A percentile compares a stretch with the other conserved stretches of the same genome.
Conservation (phyloP, 2,113 vertebrate species). For the Galbula dea region DNA sequence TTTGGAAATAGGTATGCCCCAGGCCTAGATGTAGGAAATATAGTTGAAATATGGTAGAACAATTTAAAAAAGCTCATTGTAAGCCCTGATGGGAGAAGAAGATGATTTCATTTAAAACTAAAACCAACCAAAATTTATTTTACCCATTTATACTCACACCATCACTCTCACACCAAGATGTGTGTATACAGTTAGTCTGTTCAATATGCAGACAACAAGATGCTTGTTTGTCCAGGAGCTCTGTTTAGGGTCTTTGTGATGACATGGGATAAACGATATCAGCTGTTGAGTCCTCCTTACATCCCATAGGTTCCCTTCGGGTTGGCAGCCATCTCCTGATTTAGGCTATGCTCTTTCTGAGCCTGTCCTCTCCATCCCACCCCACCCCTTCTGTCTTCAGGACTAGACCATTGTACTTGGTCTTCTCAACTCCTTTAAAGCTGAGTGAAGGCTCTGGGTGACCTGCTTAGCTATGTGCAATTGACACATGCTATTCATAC, state of each 20-base stretch:
- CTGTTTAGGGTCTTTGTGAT: background rate
- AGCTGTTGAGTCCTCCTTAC: background rate
- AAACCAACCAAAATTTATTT: background rate
- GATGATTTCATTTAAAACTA: background rate
- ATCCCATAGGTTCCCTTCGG: background rate
- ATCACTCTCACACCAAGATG: background rate
- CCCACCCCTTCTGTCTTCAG: background rate
- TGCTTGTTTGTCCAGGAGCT: background rate
- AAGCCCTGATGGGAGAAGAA: background rate
- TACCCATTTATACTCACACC: background rate
- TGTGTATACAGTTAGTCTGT: background rate
- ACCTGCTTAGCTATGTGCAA: background rate
- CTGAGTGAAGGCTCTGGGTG: background rate
- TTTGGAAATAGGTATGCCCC: background rate
- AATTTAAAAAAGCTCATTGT: background rate
- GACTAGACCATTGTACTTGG: background rate
- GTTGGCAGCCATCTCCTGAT: background rate
- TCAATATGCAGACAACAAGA: background rate
- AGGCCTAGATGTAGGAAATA: background rate
- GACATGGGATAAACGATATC: background rate
- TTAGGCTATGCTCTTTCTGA: background rate
- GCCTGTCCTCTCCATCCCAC: background rate
- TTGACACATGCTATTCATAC: accelerated
- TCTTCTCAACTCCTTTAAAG: background rate
- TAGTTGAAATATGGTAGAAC: background rate